Conservation (phyloP, 2,113 vertebrate genomes). For the Aramus guarauna region DNA sequence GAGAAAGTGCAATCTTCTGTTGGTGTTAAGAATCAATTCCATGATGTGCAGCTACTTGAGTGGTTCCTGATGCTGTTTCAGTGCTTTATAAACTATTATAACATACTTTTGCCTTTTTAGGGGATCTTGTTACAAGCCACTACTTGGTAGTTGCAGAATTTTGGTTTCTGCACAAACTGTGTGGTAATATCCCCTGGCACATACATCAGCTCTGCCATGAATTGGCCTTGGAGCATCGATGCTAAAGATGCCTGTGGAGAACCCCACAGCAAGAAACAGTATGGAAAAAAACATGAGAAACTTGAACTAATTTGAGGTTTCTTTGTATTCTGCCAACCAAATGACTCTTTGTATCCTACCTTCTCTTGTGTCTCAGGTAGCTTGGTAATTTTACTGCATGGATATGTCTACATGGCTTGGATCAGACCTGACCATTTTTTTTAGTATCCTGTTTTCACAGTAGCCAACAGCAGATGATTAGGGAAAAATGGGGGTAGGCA, state of each 20-base stretch:
- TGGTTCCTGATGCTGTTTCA: not conserved
- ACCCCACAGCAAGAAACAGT: not conserved
- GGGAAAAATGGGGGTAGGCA: not conserved
- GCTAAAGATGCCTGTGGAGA: not conserved
- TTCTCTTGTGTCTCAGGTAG: not conserved
- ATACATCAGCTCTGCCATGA: accelerated
- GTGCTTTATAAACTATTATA: not conserved
- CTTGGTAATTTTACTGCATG: not conserved
- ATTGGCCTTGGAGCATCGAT: not conserved
- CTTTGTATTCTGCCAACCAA: not conserved
- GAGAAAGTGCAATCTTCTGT: not conserved
- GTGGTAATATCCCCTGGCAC: not conserved
- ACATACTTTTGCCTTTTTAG: slow-evolving; percentile 27
- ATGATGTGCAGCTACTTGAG: not conserved
- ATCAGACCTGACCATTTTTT: not conserved
- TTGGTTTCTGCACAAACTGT: not conserved
- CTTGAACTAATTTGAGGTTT: not conserved
- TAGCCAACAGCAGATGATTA: not conserved
- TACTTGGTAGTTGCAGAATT: not conserved
- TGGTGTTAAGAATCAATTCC: not conserved
- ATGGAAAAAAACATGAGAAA: not conserved
- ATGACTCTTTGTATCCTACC: not conserved
- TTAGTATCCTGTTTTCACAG: not conserved
- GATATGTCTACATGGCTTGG: not conserved
- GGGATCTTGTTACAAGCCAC: not conserved